phyloP scores from a whole-genome alignment of 1,140 invertebrate genomes.

The Coenobita brevimanus region DNA sequence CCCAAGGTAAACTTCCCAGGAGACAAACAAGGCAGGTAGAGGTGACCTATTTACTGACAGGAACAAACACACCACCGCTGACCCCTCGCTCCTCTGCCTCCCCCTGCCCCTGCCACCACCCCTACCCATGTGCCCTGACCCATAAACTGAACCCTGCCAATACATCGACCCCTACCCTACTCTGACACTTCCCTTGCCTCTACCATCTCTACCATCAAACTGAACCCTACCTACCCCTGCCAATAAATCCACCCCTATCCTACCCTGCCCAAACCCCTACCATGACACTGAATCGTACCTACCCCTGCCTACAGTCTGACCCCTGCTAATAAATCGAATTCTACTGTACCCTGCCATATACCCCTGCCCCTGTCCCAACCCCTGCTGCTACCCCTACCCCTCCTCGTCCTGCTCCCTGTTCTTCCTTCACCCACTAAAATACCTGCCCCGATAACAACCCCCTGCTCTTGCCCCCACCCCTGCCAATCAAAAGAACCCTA shows the following conservation, averaged over 20 bases:
- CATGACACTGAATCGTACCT: background rate
- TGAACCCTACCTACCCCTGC: background rate
- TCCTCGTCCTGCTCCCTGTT: background rate
- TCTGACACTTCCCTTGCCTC: conserved; percentile 2
- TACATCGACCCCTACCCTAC: no score
- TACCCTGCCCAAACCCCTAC: background rate
- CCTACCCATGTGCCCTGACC: no score
- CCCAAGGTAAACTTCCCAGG: conserved; percentile 52
- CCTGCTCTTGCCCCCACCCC: background rate
- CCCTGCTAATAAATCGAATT: no score
- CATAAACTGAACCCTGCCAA: no score
- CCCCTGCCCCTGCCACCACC: no score
- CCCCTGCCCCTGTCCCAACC: background rate
- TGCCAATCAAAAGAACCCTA: no score
- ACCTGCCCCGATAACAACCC: background rate
- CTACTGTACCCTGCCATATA: background rate
- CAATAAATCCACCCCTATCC: background rate
- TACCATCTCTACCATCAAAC: background rate
- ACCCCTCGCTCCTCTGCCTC: no score
- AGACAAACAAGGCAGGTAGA: conserved; percentile 64
- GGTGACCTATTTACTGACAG: conserved; percentile 61
- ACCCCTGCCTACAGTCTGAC: background rate
- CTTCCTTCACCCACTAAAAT: background rate
- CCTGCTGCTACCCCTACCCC: background rate
- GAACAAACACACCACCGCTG: conserved; percentile 50